phyloP scores from a whole-genome alignment of 2,888 invertebrate genomes.

The Pimpla rufipes region DNA sequence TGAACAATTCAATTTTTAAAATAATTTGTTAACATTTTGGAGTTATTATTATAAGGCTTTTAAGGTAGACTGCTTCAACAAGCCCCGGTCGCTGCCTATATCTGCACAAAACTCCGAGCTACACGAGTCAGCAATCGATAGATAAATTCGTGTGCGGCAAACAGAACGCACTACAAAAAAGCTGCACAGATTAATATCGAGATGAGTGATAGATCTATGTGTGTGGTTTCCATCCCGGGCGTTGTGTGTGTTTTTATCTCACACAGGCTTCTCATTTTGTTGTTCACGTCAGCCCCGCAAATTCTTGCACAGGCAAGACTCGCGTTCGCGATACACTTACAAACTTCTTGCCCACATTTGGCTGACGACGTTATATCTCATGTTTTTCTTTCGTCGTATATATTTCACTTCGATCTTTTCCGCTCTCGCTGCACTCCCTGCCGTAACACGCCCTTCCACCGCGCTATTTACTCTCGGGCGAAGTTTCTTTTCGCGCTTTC shows the following conservation, averaged over 20 bases:
- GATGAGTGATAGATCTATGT: conserved; percentile 60
- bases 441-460: conserved; percentile 53
- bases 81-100: neutral
- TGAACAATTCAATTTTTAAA: neutral
- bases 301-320: conserved; percentile 31
- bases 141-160: conserved; percentile 57
- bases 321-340: conserved; percentile 34
- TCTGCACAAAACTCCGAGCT: conserved; percentile 6
- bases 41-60: neutral
- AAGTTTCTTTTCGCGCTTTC: conserved; percentile 65
- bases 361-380: conserved; percentile 47
- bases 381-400: conserved; percentile 33
- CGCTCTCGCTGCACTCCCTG: conserved; percentile 38
- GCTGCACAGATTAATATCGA: conserved; percentile 58
- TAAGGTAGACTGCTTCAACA: neutral
- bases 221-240: conserved; percentile 33
- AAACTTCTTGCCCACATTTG: conserved; percentile 62
- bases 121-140: conserved; percentile 37
- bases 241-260: conserved; percentile 45
- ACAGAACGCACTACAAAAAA: conserved; percentile 57
- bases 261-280: conserved; percentile 19
- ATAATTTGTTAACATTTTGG: neutral
- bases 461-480: conserved; percentile 56
- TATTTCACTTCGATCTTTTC: conserved; percentile 15
- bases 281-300: conserved; percentile 22